Evolutionary conservation across 2,888 invertebrate genomes (phyloP).

Genomic region (Brachypterus glaber): DNA sequence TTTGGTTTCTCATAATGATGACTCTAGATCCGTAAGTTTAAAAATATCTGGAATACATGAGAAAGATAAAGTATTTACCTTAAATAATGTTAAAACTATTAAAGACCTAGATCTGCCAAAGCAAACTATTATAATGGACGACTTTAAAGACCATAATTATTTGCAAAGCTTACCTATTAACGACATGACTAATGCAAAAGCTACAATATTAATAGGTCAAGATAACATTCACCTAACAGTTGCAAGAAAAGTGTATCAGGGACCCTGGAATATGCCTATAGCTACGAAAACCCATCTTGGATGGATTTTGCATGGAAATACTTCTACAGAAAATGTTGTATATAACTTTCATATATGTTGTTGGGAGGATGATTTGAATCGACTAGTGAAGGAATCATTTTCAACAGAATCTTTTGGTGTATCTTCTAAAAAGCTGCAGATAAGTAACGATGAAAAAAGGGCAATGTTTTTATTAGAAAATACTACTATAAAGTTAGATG

Average conservation of each 20-base stretch:
- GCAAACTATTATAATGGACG: constrained; percentile 1
- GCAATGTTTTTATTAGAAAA: too few relatives aligned
- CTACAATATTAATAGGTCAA: constrained; percentile 11
- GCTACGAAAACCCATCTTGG: constrained; percentile 11
- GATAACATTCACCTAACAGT: constrained; percentile 11
- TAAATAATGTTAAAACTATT: constrained; percentile 8
- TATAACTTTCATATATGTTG: constrained; percentile 6
- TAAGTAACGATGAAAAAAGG: too few relatives aligned
- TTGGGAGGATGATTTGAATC: constrained; percentile 1
- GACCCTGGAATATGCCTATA: constrained; percentile 7
- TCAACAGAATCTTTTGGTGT: too few relatives aligned
- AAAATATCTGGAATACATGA: constrained; percentile 8
- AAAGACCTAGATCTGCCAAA: constrained; percentile 8
- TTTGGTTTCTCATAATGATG: constrained; percentile 6
- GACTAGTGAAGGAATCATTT: constrained; percentile 1
- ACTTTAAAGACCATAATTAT: constrained; percentile 9
- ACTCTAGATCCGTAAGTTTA: constrained; percentile 5
- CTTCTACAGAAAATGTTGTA: too few relatives aligned
- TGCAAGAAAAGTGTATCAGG: constrained; percentile 11
- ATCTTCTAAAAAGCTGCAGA: too few relatives aligned
- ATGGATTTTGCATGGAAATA: constrained; percentile 7
- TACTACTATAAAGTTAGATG: too few relatives aligned
- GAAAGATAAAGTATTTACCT: constrained; percentile 4
- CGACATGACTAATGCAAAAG: constrained; percentile 6
- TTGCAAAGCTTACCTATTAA: constrained; percentile 7